Percentiles rank a stretch among this genome's conserved stretches.
Evolutionary conservation across 2,888 invertebrate species (phyloP).

Genomic region (Lasioglossum calceatum): DNA sequence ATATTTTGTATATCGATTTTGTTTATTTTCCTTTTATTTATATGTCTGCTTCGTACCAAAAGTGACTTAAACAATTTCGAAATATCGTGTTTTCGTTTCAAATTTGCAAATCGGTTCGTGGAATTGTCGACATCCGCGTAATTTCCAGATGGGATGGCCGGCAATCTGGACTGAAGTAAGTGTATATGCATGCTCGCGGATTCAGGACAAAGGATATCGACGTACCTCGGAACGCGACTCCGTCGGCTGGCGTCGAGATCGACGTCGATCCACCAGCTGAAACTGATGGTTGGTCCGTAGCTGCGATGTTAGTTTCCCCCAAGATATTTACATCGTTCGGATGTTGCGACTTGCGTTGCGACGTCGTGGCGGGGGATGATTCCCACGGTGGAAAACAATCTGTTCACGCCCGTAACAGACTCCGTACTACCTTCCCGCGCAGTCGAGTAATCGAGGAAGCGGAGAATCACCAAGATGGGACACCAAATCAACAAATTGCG

Average conservation of each 20-base stretch:
- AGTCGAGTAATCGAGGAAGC: not conserved
- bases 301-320: not conserved
- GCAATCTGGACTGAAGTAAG: not conserved
- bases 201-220: not conserved
- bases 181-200: not conserved
- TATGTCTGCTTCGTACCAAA: too few species aligned
- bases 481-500: slow-evolving; percentile 31
- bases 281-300: not conserved
- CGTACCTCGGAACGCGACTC: slow-evolving; percentile 7
- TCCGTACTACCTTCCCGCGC: too few species aligned
- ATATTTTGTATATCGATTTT: not conserved
- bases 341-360: too few species aligned
- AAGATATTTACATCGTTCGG: not conserved
- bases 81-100: not conserved
- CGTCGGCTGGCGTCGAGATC: not conserved
- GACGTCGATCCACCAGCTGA: not conserved
- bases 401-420: slow-evolving; percentile 45
- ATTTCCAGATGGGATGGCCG: not conserved
- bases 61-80: not conserved
- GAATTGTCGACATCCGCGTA: not conserved
- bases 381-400: slow-evolving; percentile 17
- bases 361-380: not conserved
- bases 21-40: not conserved
- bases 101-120: not conserved
- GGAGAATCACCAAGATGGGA: not conserved